Evolutionary conservation across 2,113 vertebrate genomes (phyloP), one percentile per base, ranked within the genome.

Genomic region (Grammomys surdaster): DNA sequence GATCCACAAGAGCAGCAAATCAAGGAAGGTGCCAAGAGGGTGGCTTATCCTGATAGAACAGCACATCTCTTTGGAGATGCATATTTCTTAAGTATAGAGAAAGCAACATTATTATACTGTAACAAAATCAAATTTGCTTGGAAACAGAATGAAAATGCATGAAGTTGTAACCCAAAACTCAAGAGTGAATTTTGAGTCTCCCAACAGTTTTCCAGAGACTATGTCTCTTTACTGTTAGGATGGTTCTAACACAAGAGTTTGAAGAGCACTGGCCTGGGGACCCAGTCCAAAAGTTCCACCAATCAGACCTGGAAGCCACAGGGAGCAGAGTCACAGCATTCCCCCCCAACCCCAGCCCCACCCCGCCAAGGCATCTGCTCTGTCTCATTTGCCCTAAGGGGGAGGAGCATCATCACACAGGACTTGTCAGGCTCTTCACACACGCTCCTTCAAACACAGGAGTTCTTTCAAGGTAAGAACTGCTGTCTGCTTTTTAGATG

Each of bases 91-190:
- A n/a, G n/a, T n/a, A n/a, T n/a, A 58, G 70, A 77, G 69, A 36
- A 46, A 43, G 40, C 4, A 63, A 70, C 75, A 48, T 88, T 78
- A 89, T 54, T 76, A 84, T 11, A 17, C 56, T 14, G 88, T 90
- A 95, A 56, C 65, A 91, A 75, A 91, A 46, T 77, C 16, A 81
- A 5, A 84, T 88, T 92, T 92, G 31, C 86, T 96, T 80, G 70
- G 33, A 48, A 97, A 43, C 12, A 85, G 51, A 78, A 69, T 36
- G n/a, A 85, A 80, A 84, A 90, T 26, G 51, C 36, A 33, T 48
- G 67, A 70, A 90, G 14, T 82, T 89, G 73, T 78, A 77, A 48
- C 56, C 67, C 12, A 88, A 82, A 89, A 81, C 12, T 0, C 84
- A 48, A 85, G 43, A 54, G 33, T 96, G 20, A 36, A 76, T 76